Percentiles rank a stretch among this genome's conserved stretches.
Conservation (phyloP, 2,113 vertebrate genomes). For the Hippocampus barbouri region DNA sequence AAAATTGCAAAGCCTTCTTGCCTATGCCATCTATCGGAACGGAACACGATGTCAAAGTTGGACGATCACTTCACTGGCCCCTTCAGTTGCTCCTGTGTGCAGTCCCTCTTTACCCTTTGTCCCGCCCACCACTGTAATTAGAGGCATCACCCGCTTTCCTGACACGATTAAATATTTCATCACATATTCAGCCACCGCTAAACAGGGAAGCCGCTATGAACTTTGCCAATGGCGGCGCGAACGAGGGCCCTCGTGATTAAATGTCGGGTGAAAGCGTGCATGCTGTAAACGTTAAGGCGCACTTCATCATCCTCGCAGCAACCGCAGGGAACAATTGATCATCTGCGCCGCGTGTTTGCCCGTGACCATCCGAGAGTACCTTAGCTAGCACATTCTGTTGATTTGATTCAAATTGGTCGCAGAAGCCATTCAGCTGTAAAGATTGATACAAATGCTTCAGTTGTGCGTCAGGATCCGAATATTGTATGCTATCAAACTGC, state of each 20-base stretch:
- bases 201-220: not conserved
- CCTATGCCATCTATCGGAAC: no score
- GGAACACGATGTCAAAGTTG: no score
- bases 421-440: not conserved
- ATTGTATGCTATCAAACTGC: not conserved
- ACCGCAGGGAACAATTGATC: slow-evolving; percentile 1
- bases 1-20: no score
- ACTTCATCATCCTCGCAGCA: not conserved
- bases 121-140: no score
- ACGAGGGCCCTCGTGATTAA: not conserved
- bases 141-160: not conserved
- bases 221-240: not conserved
- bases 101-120: no score
- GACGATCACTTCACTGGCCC: no score
- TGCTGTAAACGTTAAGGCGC: not conserved
- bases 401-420: not conserved
- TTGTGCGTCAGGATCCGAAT: not conserved
- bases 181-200: not conserved
- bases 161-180: not conserved
- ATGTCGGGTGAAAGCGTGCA: not conserved
- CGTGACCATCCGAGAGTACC: not conserved
- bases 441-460: not conserved
- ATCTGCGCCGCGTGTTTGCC: not conserved
- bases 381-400: not conserved
- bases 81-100: no score